Base-by-base conservation (phyloP, 2,888 invertebrate genomes). In the Melolontha melolontha region DNA sequence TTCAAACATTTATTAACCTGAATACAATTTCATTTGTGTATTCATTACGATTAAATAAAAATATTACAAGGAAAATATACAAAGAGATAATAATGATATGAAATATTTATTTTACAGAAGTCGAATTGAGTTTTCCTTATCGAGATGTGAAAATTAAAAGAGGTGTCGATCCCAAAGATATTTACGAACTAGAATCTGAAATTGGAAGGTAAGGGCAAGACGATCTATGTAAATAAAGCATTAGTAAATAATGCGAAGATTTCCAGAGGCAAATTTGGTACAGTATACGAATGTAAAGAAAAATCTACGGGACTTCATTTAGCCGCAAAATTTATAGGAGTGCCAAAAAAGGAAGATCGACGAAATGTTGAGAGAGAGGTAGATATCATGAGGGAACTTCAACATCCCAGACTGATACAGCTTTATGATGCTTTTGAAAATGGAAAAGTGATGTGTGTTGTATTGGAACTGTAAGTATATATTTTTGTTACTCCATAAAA, bases 361-460 rank as follows among this genome's bases (percentile, higher is more conserved):
- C 87, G 94, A 72, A 95, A 96, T 79, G 97, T 97, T 72, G 95
- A 96, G 82, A 88, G 97, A 64, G 98, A 98, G 83, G 94, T 99
- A 69, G 97, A 97, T 76, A 96, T 99, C 77, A 98, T 99, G 98
- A 89, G 95, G 80, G 86, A 91, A 73, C 88, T 99, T 66, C 93
- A 97, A 78, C 98, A 99, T 86, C 97, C 97, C 34, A 86, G 97
- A 72, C 91, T 99, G 57, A 95, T 98, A 77, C 98, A 98, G 83
- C 89, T 99, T 50, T 99, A 97, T 83, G 99, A 98, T 79, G 97
- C 98, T 10, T 98, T 96, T 83, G 97, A 97, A 84, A 92, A 92
- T 85, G 91, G 92, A 76, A 94, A 94, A 84, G 92, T 94, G 80
- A 97, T 98, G 91, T 96, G 97, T 85, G 95, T 99, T 77, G 92